A percentile compares a stretch with the other conserved stretches of the same genome.
Conservation (phyloP, 2,797 vertebrate species). For the Linurgus olivaceus region DNA sequence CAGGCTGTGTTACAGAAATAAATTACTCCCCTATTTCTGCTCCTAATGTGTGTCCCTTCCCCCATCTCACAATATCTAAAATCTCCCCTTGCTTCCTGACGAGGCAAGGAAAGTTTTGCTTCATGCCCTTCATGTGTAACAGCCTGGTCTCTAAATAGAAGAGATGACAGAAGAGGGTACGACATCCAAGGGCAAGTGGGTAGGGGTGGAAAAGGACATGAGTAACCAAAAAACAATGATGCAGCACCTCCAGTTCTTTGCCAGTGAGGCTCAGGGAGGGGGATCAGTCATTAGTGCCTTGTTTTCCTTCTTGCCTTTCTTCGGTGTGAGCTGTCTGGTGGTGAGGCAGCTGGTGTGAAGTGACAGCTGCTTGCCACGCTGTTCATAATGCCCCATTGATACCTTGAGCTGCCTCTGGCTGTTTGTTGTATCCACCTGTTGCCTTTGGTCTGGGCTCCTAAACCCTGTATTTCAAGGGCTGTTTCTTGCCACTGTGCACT, state of each 20-base stretch:
- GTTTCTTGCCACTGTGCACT: neutral
- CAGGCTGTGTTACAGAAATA: neutral
- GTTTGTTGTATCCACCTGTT: conserved; percentile 41
- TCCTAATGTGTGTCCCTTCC: neutral
- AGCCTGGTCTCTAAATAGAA: neutral
- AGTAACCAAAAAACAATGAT: neutral
- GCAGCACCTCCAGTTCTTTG: neutral
- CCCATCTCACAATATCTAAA: neutral
- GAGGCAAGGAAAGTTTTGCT: neutral
- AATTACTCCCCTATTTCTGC: neutral
- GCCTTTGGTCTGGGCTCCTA: conserved; percentile 18
- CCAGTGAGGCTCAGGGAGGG: neutral
- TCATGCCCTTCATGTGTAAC: neutral
- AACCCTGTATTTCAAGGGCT: neutral
- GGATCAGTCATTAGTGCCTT: neutral
- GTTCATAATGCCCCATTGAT: conserved; percentile 31
- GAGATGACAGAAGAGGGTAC: neutral
- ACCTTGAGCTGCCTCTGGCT: conserved; percentile 26
- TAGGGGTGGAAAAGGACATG: neutral
- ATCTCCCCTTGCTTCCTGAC: neutral
- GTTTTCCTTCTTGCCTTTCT: neutral
- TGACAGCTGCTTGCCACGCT: conserved; percentile 43
- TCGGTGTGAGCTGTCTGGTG: neutral
- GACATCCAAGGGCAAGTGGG: neutral
- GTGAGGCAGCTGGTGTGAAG: conserved; percentile 19